Evolutionary conservation across 2,888 invertebrate species (phyloP), one percentile per base, ranked within the genome.

Genomic region (Lingula anatina): DNA sequence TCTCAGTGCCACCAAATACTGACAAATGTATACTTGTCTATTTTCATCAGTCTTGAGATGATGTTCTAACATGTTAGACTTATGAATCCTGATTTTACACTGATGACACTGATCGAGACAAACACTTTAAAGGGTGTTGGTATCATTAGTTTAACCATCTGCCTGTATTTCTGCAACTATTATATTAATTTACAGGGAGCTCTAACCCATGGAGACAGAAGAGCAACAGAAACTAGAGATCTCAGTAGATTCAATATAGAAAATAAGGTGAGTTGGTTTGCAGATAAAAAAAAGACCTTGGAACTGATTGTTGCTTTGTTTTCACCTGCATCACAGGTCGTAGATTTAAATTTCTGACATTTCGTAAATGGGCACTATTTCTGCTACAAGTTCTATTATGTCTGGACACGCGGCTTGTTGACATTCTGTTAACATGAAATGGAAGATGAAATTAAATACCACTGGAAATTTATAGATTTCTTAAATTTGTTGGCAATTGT

Each of bases 221-320:
- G 99, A 48, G 99, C 99, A 37, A 96, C 97, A 0, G 97, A 99
- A 81, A 88, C 93, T 0, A 80, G 99, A 50, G 99, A 99, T 81
- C 84, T 99, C 47, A 92, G 92, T 56, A 89, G 93, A 77, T 99
- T 99, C 79, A 99, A 99, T 74, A 93, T 99, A 66, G 99, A 99
- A 78, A 99, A 94, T 77, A 96, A 95, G 62, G 69, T 73, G 55
- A 43, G 55, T 12, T 18, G 23, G 12, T 43, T 24, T n/a, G 21
- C 26, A 24, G n/a, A 21, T 3, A 23, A 21, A 18, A n/a, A n/a
- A n/a, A n/a, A 12, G 35, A 9, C n/a, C n/a, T 12, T 12, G 35
- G 9, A 12, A n/a, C 35, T 15, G 35, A n/a, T 12, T 31, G n/a
- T 31, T 31, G 9, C 35, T 9, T 12, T 31, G 35, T 31, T 15